Evolutionary conservation across 1,140 invertebrate genomes (phyloP).

Genomic region (Aphelinus certus): DNA sequence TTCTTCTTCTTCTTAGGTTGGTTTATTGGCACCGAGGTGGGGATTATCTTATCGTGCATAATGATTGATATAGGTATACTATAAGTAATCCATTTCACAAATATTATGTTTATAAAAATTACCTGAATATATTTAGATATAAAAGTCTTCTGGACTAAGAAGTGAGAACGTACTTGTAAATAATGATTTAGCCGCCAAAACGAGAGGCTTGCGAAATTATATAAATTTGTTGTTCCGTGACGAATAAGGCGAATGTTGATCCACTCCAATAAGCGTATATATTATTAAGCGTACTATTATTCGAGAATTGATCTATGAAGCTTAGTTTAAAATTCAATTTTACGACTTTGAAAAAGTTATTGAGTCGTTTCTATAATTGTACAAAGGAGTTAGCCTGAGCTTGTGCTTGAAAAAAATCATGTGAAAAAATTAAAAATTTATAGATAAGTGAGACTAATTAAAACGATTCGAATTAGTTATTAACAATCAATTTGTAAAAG

Average conservation of each 20-base stretch:
- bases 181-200: conserved; percentile 43
- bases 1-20: too few relatives aligned
- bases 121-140: too few relatives aligned
- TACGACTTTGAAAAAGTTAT: conserved; percentile 7
- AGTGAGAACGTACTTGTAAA: conserved; percentile 41
- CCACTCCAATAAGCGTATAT: too few relatives aligned
- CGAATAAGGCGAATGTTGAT: conserved; percentile 2
- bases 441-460: background rate
- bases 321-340: too few relatives aligned
- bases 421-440: background rate
- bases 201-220: conserved; percentile 47
- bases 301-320: too few relatives aligned
- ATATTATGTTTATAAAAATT: too few relatives aligned
- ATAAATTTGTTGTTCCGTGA: conserved; percentile 46
- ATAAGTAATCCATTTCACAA: too few relatives aligned
- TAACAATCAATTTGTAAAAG: conserved; percentile 21
- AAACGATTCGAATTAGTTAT: conserved; percentile 23
- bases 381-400: conserved; percentile 6
- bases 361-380: conserved; percentile 15
- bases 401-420: background rate
- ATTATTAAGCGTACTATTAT: too few relatives aligned
- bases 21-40: too few relatives aligned
- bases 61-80: too few relatives aligned
- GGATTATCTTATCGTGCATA: too few relatives aligned
- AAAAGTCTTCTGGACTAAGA: conserved; percentile 44